Percentiles rank a stretch among this genome's conserved stretches.
phyloP scores from a whole-genome alignment of 2,113 vertebrate species.

The Myrmophylax atrothorax region DNA sequence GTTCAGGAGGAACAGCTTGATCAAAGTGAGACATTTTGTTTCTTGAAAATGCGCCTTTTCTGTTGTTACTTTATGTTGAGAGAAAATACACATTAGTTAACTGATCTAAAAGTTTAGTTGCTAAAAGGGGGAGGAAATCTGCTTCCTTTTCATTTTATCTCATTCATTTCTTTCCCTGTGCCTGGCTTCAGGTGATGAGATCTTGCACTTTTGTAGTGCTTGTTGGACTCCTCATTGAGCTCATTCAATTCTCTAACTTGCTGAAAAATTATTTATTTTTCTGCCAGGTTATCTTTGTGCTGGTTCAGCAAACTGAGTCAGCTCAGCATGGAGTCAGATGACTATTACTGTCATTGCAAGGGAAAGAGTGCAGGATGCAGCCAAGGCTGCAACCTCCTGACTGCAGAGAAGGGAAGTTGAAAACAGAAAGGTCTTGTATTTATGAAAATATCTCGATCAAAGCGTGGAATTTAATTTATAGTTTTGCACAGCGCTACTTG shows the following conservation, averaged over 20 bases:
- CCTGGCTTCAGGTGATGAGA: background rate
- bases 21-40: background rate
- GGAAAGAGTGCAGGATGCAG: background rate
- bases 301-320: constrained; percentile 8
- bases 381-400: background rate
- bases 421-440: background rate
- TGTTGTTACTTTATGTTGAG: background rate
- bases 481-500: background rate
- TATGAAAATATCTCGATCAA: background rate
- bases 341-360: background rate
- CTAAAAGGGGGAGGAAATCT: background rate
- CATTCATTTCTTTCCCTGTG: background rate
- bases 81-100: background rate
- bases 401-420: background rate
- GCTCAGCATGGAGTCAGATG: background rate
- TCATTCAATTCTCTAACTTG: background rate
- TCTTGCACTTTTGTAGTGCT: background rate
- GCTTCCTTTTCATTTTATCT: background rate
- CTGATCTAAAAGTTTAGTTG: background rate
- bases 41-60: background rate
- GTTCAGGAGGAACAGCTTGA: background rate
- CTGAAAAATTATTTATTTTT: background rate
- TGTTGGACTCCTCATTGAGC: background rate
- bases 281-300: background rate
- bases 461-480: background rate